Evolutionary conservation across 2,797 vertebrate genomes (phyloP).

Genomic region (Acipenser transmontanus): DNA sequence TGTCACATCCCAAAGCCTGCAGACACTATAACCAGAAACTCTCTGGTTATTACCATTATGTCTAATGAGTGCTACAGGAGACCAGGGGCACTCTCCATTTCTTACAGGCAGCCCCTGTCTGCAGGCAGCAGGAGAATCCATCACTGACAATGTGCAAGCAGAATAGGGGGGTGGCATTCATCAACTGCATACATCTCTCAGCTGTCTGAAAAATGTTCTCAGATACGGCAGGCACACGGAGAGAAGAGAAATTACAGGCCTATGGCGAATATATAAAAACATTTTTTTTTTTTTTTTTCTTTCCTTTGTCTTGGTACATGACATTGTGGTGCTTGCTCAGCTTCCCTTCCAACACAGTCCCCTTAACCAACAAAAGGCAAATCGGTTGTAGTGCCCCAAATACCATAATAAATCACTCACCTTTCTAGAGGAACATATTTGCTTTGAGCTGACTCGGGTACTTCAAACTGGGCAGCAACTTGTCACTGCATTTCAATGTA

Average conservation of each 20-base stretch:
- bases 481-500: too few relatives aligned
- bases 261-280: constrained; percentile 3
- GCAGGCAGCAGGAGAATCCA: constrained; percentile 6
- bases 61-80: constrained; percentile 4
- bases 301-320: constrained; percentile 5
- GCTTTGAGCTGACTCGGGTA: too few relatives aligned
- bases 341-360: neutral
- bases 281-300: neutral
- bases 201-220: constrained; percentile 13
- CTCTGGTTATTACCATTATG: constrained; percentile 5
- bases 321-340: neutral
- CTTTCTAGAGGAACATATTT: too few relatives aligned
- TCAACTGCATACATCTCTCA: neutral
- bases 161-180: neutral
- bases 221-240: constrained; percentile 2
- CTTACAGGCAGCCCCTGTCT: constrained; percentile 4
- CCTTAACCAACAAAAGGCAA: neutral
- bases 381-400: too few relatives aligned
- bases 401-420: too few relatives aligned
- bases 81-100: constrained; percentile 4
- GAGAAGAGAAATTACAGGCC: constrained; percentile 4
- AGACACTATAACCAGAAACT: constrained; percentile 7
- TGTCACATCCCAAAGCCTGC: constrained; percentile 7
- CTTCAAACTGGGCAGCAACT: too few relatives aligned
- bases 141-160: neutral